Evolutionary conservation across 2,113 vertebrate genomes (phyloP).

Genomic region (Leptobrachium leishanense): DNA sequence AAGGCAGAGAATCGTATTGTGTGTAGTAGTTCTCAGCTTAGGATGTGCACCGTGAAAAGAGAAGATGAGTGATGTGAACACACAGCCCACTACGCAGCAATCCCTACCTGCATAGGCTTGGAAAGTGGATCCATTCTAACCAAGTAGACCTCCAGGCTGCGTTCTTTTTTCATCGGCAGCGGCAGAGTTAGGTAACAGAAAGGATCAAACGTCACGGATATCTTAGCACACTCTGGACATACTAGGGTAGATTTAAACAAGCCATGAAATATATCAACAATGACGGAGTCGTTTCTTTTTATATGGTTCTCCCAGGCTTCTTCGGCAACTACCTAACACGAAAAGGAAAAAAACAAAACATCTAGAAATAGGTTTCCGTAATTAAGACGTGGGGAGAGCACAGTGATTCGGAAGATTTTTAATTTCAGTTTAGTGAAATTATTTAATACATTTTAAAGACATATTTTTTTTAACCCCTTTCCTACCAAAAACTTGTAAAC

Average conservation of each 20-base stretch:
- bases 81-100: background rate
- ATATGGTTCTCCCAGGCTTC: constrained; percentile 98
- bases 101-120: constrained; percentile 90
- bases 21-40: too few relatives aligned
- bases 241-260: constrained; percentile 98
- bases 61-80: too few relatives aligned
- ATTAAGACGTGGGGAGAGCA: too few relatives aligned
- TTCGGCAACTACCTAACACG: constrained; percentile 90
- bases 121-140: constrained; percentile 88
- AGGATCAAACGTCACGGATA: constrained; percentile 97
- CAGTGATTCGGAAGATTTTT: too few relatives aligned
- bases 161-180: constrained; percentile 96
- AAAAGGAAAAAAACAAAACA: constrained; percentile 43
- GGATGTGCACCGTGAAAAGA: too few relatives aligned
- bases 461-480: too few relatives aligned
- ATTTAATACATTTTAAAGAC: too few relatives aligned
- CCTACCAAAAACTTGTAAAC: too few relatives aligned
- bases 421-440: too few relatives aligned
- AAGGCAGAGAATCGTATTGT: too few relatives aligned
- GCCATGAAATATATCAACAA: constrained; percentile 98
- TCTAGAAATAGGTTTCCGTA: background rate
- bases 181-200: constrained; percentile 98
- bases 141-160: constrained; percentile 91
- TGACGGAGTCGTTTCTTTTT: constrained; percentile 97
- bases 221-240: constrained; percentile 92